Evolutionary conservation across 2,888 invertebrate species (phyloP).

Genomic region (Ommatoiulus sabulosus): DNA sequence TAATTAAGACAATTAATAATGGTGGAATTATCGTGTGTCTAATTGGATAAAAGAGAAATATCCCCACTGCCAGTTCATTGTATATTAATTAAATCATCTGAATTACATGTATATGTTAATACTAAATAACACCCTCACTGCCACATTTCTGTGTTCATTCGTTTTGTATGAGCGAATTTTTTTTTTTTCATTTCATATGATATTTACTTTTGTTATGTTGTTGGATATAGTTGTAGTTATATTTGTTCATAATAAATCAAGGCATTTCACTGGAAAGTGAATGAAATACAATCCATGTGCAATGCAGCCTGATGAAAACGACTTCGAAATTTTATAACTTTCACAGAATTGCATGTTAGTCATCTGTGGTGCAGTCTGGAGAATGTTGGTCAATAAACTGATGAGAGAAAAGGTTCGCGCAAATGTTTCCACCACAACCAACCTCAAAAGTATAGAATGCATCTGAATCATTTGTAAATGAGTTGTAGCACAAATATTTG

Average conservation of each 20-base stretch:
- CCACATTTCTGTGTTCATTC: conserved; percentile 49
- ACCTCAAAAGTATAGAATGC: too few relatives aligned
- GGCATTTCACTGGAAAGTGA: conserved; percentile 21
- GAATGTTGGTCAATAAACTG: too few relatives aligned
- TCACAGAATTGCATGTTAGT: too few relatives aligned
- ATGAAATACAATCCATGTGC: neutral
- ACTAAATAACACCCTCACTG: conserved; percentile 39
- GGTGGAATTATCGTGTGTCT: neutral
- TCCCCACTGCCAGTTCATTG: conserved; percentile 37
- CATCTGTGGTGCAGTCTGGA: too few relatives aligned
- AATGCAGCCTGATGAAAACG: too few relatives aligned
- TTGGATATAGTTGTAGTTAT: conserved; percentile 39
- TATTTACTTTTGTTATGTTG: conserved; percentile 45
- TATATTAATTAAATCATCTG: conserved; percentile 11
- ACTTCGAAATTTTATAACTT: conserved; percentile 7
- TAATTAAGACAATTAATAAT: conserved; percentile 28
- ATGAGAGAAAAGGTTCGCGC: too few relatives aligned
- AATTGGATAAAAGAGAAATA: neutral
- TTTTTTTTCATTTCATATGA: conserved; percentile 41
- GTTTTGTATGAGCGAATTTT: conserved; percentile 35
- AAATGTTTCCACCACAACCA: too few relatives aligned
- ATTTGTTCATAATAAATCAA: conserved; percentile 50
- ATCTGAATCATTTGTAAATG: too few relatives aligned
- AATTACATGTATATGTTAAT: conserved; percentile 38
- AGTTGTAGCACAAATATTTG: too few relatives aligned